Evolutionary conservation across 2,113 vertebrate genomes (phyloP).

Genomic region (Ciconia maguari): DNA sequence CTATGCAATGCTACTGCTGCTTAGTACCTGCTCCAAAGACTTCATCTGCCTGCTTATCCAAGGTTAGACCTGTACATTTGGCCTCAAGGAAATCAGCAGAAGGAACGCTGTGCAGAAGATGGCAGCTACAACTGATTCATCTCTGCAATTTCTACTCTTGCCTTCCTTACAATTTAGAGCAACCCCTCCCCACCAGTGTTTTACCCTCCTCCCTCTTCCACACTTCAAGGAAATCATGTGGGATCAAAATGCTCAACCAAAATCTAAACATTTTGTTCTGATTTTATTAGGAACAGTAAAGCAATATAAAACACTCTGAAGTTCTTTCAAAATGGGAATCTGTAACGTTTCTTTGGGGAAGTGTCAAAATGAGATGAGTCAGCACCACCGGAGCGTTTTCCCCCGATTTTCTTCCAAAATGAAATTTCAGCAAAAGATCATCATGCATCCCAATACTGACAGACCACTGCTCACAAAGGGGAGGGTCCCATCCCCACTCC

Average conservation of each 20-base stretch:
- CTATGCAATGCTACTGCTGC: neutral
- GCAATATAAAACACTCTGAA: neutral
- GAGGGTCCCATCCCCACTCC: neutral
- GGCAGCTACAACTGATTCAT: neutral
- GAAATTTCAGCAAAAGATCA: neutral
- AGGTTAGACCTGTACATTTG: neutral
- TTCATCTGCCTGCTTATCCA: neutral
- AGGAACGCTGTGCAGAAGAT: neutral
- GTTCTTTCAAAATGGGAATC: neutral
- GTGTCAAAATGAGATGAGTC: constrained; percentile 9
- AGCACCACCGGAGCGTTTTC: neutral
- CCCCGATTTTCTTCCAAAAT: neutral
- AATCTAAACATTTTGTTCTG: neutral
- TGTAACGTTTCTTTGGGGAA: neutral
- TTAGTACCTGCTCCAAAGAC: neutral
- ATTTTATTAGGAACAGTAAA: constrained; percentile 25
- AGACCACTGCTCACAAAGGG: neutral
- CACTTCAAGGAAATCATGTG: neutral
- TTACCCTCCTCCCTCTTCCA: neutral
- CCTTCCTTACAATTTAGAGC: neutral
- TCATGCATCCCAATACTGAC: neutral
- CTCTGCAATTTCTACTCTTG: neutral
- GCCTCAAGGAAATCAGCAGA: neutral
- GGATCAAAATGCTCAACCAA: neutral
- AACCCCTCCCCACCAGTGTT: fast-evolving